A percentile compares a stretch with the other conserved stretches of the same genome.
Evolutionary conservation across 2,888 invertebrate genomes (phyloP).

Genomic region (Trilocha varians): DNA sequence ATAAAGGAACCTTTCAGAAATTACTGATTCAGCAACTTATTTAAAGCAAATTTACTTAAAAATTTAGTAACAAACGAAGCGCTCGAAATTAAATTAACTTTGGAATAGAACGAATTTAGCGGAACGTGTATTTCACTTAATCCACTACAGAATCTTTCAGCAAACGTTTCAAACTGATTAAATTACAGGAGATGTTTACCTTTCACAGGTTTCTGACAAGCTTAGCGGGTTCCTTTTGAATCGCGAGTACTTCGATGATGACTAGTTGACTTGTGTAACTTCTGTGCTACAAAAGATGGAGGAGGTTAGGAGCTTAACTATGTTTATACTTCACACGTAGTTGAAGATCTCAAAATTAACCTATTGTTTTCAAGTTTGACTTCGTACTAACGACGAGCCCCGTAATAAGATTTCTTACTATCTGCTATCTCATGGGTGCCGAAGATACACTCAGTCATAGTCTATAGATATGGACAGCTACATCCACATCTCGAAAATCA

Average conservation of each 20-base stretch:
- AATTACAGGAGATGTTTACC: not conserved
- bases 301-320: no score
- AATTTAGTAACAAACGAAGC: not conserved
- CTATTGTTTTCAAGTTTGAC: no score
- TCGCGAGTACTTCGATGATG: not conserved
- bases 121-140: not conserved
- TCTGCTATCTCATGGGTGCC: no score
- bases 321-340: no score
- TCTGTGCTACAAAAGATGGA: no score
- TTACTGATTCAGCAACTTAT: not conserved
- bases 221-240: not conserved
- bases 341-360: no score
- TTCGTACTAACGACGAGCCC: no score
- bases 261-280: no score
- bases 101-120: not conserved
- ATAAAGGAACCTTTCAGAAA: not conserved
- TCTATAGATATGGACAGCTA: no score
- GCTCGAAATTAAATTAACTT: not conserved
- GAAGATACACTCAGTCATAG: no score
- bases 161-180: not conserved
- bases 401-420: no score
- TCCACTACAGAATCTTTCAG: not conserved
- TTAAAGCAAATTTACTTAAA: not conserved
- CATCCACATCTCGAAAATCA: no score
- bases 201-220: not conserved